Evolutionary conservation across 2,888 invertebrate genomes (phyloP), one percentile per base, ranked within the genome.

Genomic region (Drosophila falleni): DNA sequence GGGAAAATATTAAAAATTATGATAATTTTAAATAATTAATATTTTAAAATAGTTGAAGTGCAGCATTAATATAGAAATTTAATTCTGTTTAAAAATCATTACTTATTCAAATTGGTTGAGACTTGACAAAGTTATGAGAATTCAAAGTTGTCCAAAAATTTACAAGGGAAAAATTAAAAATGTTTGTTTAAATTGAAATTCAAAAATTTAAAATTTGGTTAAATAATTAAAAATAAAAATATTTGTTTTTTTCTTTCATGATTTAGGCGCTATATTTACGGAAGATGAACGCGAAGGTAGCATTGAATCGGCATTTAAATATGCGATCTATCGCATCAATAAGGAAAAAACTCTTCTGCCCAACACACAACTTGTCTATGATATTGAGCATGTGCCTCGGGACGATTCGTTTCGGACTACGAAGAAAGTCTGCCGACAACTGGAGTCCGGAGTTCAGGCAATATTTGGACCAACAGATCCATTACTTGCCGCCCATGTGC

Each of bases 301-400:
- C 74, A 95, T 96, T 0, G 98, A 98, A 92, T 93, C 97, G 78
- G 98, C 98, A 1, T 98, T 98, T 93, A 98, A 98, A 90, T 98
- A 98, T 94, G 98, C 98, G 8, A 97, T 98, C 13, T 97, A 98
- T 93, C 95, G 97, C 79, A 97, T 98, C 90, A 98, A 98, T 93
- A 97, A 97, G 90, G 97, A 98, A 89, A 94, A 96, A 61, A 95
- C 94, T 70, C 93, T 98, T 15, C 93, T 98, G 61, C 96, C 98
- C 0, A 96, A 97, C 89, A 97, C 96, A 0, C 97, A 97, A 3
- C 94, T 98, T 42, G 96, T 97, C n/a, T 98, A 98, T 92, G 97
- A 98, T 90, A 97, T 98, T 82, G 97, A 97, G 93, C 97, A 98
- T 92, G 96, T 97, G 46, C 96, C 97, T 2, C 95, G 95, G 59